Evolutionary conservation across 1,140 invertebrate genomes (phyloP), one percentile per base, ranked within the genome.

Genomic region (Plutomurus gul): DNA sequence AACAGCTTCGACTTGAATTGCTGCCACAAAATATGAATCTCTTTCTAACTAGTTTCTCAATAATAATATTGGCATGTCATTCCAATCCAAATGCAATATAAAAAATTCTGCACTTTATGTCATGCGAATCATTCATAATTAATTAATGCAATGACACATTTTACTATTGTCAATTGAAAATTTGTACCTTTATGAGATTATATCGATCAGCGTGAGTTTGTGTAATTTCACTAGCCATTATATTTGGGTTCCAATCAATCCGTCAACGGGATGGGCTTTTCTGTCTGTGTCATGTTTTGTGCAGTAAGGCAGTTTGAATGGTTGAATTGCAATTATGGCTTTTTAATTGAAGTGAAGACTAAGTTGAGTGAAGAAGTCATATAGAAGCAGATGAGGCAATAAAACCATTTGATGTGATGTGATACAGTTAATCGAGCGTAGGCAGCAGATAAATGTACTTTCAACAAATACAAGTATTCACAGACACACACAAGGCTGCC

Each of bases 401-500:
- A 65, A 65, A 65, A 65, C 56, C 56, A 65, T 65, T 65, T 65
- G 56, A 65, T 65, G 56, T 65, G 56, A 65, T 65, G 56, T 65
- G 56, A 65, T 65, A 65, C 56, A 65, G 56, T 65, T 65, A 65
- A 65, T 65, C 56, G 56, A 65, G 56, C 56, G 56, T 65, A 65
- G 56, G 56, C 56, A 65, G 8, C 30, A 65, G 56, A 65, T 65
- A 65, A 65, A 65, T 65, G 56, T 33, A 65, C n/a, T 33, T 30
- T 56, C 16, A 4, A 16, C 6, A 20, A 20, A 56, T 20, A 56
- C 22, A 56, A 13, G 13, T 51, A 25, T 65, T n/a, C 56, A n/a
- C 27, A 43, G 10, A 43, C 39, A 43, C 30, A 65, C 18, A 60
- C 51, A 60, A 60, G 22, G 27, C 56, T n/a, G n/a, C n/a, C n/a